A percentile compares a stretch with the other conserved stretches of the same genome.
These are phyloP conservation scores for Phrixothrix hirtus DNA, from an alignment of 2,888 invertebrate genomes.

Conservation along the genomic window DNA sequence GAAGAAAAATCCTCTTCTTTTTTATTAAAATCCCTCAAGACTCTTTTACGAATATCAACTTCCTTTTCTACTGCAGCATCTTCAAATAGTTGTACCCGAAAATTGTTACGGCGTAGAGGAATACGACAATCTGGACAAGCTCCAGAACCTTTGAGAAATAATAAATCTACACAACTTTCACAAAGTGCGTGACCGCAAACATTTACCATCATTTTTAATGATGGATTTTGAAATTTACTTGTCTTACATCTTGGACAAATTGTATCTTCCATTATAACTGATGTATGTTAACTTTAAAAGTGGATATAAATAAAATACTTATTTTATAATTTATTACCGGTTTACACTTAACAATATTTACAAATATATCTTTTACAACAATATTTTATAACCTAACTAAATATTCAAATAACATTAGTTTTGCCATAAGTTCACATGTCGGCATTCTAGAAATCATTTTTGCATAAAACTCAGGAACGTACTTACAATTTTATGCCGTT, in stretches of 20 bases:
- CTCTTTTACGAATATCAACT: constrained; percentile 88
- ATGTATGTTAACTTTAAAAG: neutral
- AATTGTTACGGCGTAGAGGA: constrained; percentile 84
- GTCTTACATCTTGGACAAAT: constrained; percentile 96
- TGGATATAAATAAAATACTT: neutral
- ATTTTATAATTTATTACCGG: too few species aligned
- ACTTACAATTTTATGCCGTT: too few species aligned
- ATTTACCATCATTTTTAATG: constrained; percentile 96
- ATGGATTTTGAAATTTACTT: constrained; percentile 95
- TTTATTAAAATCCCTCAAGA: constrained; percentile 90
- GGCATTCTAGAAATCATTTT: too few species aligned
- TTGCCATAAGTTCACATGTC: too few species aligned
- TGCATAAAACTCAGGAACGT: too few species aligned
- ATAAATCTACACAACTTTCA: constrained; percentile 94
- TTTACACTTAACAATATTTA: too few species aligned
- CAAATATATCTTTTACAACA: too few species aligned
- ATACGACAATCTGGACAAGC: constrained; percentile 93
- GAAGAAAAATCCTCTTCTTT: constrained; percentile 90
- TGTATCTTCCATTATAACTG: constrained; percentile 71
- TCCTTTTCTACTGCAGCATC: constrained; percentile 97
- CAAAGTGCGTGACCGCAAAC: constrained; percentile 97
- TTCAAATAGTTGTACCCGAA: constrained; percentile 93
- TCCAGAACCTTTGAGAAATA: constrained; percentile 95
- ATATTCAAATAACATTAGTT: too few species aligned
- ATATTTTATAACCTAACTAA: too few species aligned